Percentiles rank a stretch among this genome's conserved stretches.
Evolutionary conservation across 2,888 invertebrate genomes (phyloP).

Genomic region (Muscina levida): DNA sequence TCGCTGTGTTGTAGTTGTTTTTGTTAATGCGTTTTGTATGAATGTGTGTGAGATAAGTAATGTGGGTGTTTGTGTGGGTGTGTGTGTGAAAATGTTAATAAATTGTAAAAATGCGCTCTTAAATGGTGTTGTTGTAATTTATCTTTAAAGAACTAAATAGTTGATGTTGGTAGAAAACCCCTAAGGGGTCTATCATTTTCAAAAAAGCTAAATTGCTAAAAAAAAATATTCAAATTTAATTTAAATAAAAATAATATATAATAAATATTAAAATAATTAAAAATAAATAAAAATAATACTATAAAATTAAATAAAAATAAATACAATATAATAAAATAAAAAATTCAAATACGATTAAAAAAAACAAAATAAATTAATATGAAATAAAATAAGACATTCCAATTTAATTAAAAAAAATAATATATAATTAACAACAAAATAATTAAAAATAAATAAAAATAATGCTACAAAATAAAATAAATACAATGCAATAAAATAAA

Average conservation of each 20-base stretch:
- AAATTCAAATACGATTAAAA: too few species aligned
- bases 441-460: too few species aligned
- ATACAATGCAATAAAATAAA: too few species aligned
- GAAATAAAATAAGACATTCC: too few species aligned
- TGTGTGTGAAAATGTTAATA: constrained; percentile 17
- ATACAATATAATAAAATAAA: too few species aligned
- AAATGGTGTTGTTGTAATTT: constrained; percentile 10
- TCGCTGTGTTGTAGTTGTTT: constrained; percentile 13
- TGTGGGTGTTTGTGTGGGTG: constrained; percentile 42
- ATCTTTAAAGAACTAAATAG: background rate
- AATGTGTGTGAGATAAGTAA: too few species aligned
- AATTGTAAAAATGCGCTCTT: background rate
- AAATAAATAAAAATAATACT: constrained; percentile 2
- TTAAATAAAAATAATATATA: constrained; percentile 11
- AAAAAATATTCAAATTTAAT: background rate
- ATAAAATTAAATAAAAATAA: background rate
- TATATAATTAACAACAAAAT: too few species aligned
- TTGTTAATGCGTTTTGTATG: constrained; percentile 16
- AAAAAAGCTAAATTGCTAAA: background rate
- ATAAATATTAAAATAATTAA: background rate
- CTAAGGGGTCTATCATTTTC: background rate
- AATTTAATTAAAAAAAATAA: too few species aligned
- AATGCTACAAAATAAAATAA: too few species aligned
- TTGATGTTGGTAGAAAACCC: background rate
- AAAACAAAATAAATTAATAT: too few species aligned